Evolutionary conservation across 2,113 vertebrate species (phyloP).

Genomic region (Dermatemys mawii): DNA sequence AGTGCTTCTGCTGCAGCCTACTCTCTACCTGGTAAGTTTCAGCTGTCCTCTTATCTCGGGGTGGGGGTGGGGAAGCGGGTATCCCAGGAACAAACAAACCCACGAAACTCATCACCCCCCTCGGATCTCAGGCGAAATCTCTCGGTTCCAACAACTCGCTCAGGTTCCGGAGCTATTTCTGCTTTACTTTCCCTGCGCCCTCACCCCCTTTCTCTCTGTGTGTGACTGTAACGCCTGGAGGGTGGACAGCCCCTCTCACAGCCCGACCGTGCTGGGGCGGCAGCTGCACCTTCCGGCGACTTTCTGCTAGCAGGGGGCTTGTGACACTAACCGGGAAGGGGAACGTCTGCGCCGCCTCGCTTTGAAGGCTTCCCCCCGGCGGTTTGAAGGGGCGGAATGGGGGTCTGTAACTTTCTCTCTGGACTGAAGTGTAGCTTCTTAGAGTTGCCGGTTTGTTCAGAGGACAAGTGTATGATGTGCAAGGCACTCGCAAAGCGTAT

Average conservation of each 20-base stretch:
- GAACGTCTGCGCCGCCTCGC: neutral
- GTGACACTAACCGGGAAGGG: neutral
- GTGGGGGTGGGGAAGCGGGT: neutral
- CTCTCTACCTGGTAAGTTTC: conserved; percentile 92
- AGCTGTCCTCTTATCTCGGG: neutral
- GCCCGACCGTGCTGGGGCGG: neutral
- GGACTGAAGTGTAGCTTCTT: neutral
- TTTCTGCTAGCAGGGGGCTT: neutral
- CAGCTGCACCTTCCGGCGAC: neutral
- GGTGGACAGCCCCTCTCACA: neutral
- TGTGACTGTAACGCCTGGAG: neutral
- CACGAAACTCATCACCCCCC: conserved; percentile 1
- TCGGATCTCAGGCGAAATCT: neutral
- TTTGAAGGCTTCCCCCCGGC: neutral
- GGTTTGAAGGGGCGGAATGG: neutral
- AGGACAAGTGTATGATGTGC: neutral
- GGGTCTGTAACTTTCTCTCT: conserved; percentile 30
- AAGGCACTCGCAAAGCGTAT: neutral
- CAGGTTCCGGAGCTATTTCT: neutral
- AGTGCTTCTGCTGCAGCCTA: conserved; percentile 91
- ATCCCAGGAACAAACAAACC: neutral
- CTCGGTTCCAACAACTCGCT: neutral
- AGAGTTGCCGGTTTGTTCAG: neutral
- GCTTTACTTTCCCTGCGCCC: neutral
- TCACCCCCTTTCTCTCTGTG: neutral